Conservation (phyloP, 2,888 invertebrate species). For the Melanchra persicariae region DNA sequence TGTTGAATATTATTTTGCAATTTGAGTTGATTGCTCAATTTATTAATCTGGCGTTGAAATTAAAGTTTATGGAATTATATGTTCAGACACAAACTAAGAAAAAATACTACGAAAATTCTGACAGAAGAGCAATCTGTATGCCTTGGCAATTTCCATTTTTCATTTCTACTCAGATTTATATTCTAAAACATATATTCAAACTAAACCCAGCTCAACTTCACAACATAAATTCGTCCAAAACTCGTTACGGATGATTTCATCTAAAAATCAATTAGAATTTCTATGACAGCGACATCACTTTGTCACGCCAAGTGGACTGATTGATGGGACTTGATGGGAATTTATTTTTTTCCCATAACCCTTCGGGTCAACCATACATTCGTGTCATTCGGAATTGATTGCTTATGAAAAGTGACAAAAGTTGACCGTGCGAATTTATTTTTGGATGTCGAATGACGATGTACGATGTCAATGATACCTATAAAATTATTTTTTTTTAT, state of each 20-base stretch:
- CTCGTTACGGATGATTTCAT: conserved; percentile 68
- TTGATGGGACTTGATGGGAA: conserved; percentile 81
- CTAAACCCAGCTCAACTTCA: conserved; percentile 25
- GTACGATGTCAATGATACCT: background rate
- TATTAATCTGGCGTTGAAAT: background rate
- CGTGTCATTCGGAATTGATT: conserved; percentile 83
- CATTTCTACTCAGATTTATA: background rate
- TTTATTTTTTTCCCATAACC: conserved; percentile 78
- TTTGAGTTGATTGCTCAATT: background rate
- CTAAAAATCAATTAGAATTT: conserved; percentile 82
- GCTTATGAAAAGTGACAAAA: conserved; percentile 74
- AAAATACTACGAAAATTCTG: background rate
- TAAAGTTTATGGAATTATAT: background rate
- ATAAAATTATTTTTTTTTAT: background rate
- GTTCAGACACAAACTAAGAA: background rate
- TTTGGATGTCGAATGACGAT: conserved; percentile 29
- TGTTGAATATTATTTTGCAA: background rate
- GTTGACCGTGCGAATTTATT: conserved; percentile 63
- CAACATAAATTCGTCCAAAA: conserved; percentile 30
- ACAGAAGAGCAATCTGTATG: background rate
- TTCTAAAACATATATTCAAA: conserved; percentile 20
- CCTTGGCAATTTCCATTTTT: background rate
- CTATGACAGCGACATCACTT: conserved; percentile 77
- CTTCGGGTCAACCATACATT: conserved; percentile 73
- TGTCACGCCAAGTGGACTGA: conserved; percentile 79